Conservation (phyloP, 2,113 vertebrate species). For the Pluvialis apricaria region DNA sequence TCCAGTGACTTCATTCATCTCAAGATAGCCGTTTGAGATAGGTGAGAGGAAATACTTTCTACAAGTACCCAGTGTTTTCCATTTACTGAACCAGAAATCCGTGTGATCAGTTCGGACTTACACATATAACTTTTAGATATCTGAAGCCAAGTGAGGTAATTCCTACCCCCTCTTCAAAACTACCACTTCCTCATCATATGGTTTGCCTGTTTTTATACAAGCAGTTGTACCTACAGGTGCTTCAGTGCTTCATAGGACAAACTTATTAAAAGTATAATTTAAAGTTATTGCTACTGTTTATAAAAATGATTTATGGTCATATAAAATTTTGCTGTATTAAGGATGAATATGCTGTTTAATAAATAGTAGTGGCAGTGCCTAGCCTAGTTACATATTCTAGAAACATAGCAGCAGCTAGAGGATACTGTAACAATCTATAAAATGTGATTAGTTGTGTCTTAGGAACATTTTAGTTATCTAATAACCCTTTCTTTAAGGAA, state of each 20-base stretch:
- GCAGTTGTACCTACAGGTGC: not conserved
- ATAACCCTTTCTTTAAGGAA: not conserved
- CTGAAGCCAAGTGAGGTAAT: not conserved
- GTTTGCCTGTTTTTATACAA: not conserved
- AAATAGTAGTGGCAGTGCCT: not conserved
- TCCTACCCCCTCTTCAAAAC: not conserved
- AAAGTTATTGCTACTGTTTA: not conserved
- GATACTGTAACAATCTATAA: not conserved
- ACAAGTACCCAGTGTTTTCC: not conserved
- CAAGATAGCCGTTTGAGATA: not conserved
- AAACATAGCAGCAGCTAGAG: not conserved
- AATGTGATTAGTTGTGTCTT: not conserved
- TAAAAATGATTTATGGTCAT: not conserved
- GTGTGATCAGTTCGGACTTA: not conserved
- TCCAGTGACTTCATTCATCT: not conserved
- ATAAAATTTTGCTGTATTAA: not conserved
- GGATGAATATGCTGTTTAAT: not conserved
- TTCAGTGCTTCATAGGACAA: not conserved
- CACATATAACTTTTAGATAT: not conserved
- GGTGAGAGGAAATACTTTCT: not conserved
- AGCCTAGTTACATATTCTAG: not conserved
- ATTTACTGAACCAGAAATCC: not conserved
- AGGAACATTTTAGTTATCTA: not conserved
- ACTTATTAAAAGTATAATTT: not conserved
- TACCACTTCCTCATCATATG: not conserved